phyloP scores from a whole-genome alignment of 2,888 invertebrate species.

The Diadegma fenestrale region DNA sequence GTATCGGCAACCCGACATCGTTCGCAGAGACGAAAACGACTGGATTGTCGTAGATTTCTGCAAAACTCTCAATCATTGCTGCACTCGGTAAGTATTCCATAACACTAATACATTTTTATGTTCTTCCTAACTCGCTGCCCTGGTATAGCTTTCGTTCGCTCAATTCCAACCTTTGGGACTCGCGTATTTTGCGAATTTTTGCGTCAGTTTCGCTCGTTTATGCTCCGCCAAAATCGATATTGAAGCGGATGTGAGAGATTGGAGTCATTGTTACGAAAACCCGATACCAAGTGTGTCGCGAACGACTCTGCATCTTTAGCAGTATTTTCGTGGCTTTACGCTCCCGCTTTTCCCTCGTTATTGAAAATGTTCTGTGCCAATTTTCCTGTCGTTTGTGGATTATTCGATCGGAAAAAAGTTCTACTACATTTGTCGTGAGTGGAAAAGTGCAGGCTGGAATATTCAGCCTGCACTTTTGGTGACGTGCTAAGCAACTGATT shows the following conservation, averaged over 20 bases:
- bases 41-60: not conserved
- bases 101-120: not conserved
- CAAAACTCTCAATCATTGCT: conserved; percentile 1
- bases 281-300: not conserved
- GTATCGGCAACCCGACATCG: not conserved
- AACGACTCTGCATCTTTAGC: not conserved
- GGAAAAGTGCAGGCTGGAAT: not conserved
- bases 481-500: not conserved
- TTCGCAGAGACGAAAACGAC: not conserved
- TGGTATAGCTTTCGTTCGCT: not conserved
- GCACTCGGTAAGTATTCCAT: not conserved
- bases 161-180: not conserved
- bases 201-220: not conserved
- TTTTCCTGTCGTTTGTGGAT: not conserved
- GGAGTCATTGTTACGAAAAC: not conserved
- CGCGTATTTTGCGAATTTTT: not conserved
- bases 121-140: not conserved
- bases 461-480: not conserved
- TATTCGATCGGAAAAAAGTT: too few species aligned
- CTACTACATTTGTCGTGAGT: not conserved
- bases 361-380: not conserved
- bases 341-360: not conserved
- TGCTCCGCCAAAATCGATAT: not conserved
- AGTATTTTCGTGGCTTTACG: not conserved
- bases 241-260: not conserved